Conservation (phyloP, 2,113 vertebrate genomes). For the Dolichallabes microphthalmus region DNA sequence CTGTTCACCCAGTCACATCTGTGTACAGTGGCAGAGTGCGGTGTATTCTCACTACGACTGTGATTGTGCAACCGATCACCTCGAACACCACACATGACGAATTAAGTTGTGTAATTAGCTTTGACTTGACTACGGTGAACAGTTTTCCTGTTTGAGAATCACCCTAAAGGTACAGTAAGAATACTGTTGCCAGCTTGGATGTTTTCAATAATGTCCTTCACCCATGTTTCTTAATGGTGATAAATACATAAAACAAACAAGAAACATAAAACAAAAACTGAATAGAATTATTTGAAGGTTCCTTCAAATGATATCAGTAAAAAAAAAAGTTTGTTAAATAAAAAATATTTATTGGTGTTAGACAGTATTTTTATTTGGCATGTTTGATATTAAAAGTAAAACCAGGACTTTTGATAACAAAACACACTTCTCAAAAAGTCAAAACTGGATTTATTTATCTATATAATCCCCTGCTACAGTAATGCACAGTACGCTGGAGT, state of each 20-base stretch:
- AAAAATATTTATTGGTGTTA: no score
- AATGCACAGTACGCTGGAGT: no score
- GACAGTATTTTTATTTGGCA: no score
- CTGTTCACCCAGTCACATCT: conserved; percentile 4
- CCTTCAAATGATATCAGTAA: not conserved
- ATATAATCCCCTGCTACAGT: no score
- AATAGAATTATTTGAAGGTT: not conserved
- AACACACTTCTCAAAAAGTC: no score
- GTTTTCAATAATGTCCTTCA: not conserved
- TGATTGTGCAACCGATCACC: conserved; percentile 18
- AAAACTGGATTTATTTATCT: no score
- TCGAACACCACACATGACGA: not conserved
- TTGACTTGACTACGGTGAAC: conserved; percentile 14
- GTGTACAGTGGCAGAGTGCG: not conserved
- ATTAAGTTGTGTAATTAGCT: conserved; percentile 16
- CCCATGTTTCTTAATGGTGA: not conserved
- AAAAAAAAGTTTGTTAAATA: no score
- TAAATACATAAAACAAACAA: not conserved
- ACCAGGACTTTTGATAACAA: no score
- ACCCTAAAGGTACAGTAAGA: conserved; percentile 2
- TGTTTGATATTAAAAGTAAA: no score
- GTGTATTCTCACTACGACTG: not conserved
- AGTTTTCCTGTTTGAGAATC: not conserved
- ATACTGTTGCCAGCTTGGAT: not conserved
- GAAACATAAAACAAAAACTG: not conserved